Conservation (phyloP, 2,113 vertebrate species). For the Heliornis fulica region DNA sequence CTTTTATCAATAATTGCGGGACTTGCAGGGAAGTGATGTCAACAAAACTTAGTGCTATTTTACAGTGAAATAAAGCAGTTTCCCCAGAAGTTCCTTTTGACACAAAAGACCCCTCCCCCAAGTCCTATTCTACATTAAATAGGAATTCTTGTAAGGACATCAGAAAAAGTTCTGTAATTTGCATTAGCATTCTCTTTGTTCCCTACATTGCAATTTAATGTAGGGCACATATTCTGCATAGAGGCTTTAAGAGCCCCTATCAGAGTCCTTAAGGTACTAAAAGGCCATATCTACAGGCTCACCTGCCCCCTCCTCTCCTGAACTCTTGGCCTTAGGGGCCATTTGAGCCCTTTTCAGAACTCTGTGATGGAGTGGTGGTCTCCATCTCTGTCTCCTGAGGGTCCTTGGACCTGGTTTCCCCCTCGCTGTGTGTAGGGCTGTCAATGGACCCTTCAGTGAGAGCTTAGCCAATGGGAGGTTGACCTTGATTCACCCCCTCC, state of each 20-base stretch:
- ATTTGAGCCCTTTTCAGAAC: not conserved
- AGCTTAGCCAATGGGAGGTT: fast-evolving
- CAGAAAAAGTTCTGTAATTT: not conserved
- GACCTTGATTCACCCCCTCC: not conserved
- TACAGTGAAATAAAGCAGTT: not conserved
- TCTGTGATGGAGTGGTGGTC: not conserved
- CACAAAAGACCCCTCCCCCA: not conserved
- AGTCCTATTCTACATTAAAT: not conserved
- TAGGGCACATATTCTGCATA: not conserved
- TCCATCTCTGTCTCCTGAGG: not conserved
- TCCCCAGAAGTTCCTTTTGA: not conserved
- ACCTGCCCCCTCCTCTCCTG: fast-evolving
- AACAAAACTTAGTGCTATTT: not conserved
- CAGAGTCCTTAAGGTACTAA: not conserved
- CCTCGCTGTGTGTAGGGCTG: not conserved
- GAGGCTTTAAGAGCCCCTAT: not conserved
- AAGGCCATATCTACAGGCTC: not conserved
- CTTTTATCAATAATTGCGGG: not conserved
- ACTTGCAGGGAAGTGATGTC: not conserved
- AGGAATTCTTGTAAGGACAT: not conserved
- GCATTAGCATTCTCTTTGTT: not conserved
- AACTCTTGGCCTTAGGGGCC: not conserved
- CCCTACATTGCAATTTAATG: not conserved
- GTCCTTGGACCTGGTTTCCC: not conserved
- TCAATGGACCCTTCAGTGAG: not conserved